These are phyloP conservation scores for Campopleginae sp. DNA, from an alignment of 2,888 invertebrate genomes.

Conservation along the genomic window DNA sequence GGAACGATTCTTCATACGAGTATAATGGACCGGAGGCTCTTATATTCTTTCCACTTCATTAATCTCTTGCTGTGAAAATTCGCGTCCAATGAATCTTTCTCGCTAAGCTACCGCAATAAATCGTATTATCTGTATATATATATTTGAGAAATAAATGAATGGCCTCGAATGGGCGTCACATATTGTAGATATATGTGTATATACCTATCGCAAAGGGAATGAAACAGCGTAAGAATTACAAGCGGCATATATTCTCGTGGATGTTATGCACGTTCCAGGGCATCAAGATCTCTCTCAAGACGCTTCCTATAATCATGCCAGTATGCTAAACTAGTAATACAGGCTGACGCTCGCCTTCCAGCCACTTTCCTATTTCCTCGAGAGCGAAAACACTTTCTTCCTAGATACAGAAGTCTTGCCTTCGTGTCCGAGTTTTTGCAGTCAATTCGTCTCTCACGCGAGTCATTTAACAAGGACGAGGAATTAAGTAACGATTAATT, in stretches of 20 bases:
- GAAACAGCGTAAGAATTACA: conserved; percentile 24
- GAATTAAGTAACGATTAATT: conserved; percentile 67
- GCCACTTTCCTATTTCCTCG: conserved; percentile 66
- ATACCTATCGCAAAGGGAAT: conserved; percentile 24
- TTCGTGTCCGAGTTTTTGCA: conserved; percentile 46
- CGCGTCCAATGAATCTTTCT: conserved; percentile 47
- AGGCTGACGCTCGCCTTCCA: conserved; percentile 14
- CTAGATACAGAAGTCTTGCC: conserved; percentile 35
- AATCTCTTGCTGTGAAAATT: conserved; percentile 55
- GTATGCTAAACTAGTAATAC: conserved; percentile 40
- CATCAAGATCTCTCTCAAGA: conserved; percentile 61
- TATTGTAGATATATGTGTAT: conserved; percentile 29
- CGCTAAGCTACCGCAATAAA: conserved; percentile 32
- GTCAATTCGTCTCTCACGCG: conserved; percentile 13
- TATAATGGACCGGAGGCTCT: conserved; percentile 30
- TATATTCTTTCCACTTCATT: conserved; percentile 59
- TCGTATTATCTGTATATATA: conserved; percentile 40
- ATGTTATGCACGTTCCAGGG: conserved; percentile 50
- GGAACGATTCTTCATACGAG: conserved; percentile 28
- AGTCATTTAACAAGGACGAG: conserved; percentile 58
- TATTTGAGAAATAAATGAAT: conserved; percentile 43
- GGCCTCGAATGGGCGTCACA: conserved; percentile 38
- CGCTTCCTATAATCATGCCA: conserved; percentile 65
- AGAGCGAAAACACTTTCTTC: conserved; percentile 66
- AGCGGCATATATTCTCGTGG: conserved; percentile 26